Conservation (phyloP, 2,113 vertebrate genomes). For the Edolisoma coerulescens region DNA sequence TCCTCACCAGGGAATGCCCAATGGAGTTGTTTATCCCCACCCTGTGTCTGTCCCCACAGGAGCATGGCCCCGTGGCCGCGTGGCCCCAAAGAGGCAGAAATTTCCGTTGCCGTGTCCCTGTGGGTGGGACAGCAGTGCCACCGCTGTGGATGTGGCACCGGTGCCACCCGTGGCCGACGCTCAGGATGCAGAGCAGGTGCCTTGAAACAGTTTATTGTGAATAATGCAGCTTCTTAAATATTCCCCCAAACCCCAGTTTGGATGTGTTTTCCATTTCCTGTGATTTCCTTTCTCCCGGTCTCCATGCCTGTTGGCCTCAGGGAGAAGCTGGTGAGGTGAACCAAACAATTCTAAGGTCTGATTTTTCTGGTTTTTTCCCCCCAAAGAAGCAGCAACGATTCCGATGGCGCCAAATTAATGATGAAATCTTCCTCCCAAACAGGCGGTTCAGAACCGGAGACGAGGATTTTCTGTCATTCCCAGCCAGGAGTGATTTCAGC, state of each 20-base stretch:
- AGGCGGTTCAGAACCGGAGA: background rate
- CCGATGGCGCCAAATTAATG: background rate
- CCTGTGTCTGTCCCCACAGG: background rate
- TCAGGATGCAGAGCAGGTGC: background rate
- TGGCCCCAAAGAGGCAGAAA: no score
- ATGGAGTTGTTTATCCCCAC: background rate
- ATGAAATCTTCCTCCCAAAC: background rate
- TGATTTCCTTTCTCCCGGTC: background rate
- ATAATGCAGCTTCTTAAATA: accelerated
- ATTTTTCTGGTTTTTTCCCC: background rate
- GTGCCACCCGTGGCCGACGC: accelerated
- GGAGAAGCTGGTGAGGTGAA: background rate
- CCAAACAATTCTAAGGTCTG: background rate
- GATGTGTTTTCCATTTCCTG: accelerated
- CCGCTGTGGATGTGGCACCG: accelerated
- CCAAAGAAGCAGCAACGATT: background rate
- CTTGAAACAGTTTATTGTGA: background rate
- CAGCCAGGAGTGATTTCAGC: background rate
- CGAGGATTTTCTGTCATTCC: background rate
- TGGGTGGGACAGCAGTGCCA: background rate
- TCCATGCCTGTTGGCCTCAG: accelerated
- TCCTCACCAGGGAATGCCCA: background rate
- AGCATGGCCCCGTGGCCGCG: accelerated
- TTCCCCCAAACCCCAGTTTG: accelerated
- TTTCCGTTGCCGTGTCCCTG: accelerated